Evolutionary conservation across 2,797 vertebrate species (phyloP), one percentile per base, ranked within the genome.

Genomic region (Urophycis tenuis): DNA sequence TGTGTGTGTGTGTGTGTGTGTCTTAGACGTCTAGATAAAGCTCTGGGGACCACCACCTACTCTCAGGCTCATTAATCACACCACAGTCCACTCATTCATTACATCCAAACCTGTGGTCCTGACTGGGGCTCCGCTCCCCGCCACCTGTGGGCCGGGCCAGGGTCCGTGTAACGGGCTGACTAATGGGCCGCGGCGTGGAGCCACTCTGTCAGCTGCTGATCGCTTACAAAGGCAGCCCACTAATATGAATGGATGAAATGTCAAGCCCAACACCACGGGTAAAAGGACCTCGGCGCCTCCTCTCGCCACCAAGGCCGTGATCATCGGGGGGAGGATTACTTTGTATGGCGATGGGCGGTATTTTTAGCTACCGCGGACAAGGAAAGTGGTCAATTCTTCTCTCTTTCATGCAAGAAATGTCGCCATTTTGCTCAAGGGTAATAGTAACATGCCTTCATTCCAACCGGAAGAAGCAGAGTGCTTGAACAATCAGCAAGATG

Each of bases 41-140:
- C 85, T 33, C 49, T 5, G 30, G 80, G 85, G 82, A 72, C 81
- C 75, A 25, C 82, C 87, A 85, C 83, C 87, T 85, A 85, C 4
- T 76, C 32, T n/a, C 41, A 30, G 60, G 78, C 86, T 88, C 87
- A 86, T 91, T 87, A 89, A 86, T 90, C 88, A 88, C 77, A 79
- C 83, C 81, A 80, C 84, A 84, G 78, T 12, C 83, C 80, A 77
- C 45, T 72, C 77, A 78, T 79, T 86, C 87, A 88, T 91, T 89
- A 88, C 80, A 87, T 88, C 86, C 87, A 89, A 88, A 87, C 86
- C 85, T 81, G 85, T 83, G 74, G 74, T 83, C 77, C 81, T 74
- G n/a, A 45, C 74, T 78, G 81, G 78, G 83, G 85, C 87, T 83
- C 3, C 19, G 22, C 53, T 8, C 7, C 53, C 22, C 81, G 79